Evolutionary conservation across 2,797 vertebrate genomes (phyloP).

Genomic region (Crax fasciolata): DNA sequence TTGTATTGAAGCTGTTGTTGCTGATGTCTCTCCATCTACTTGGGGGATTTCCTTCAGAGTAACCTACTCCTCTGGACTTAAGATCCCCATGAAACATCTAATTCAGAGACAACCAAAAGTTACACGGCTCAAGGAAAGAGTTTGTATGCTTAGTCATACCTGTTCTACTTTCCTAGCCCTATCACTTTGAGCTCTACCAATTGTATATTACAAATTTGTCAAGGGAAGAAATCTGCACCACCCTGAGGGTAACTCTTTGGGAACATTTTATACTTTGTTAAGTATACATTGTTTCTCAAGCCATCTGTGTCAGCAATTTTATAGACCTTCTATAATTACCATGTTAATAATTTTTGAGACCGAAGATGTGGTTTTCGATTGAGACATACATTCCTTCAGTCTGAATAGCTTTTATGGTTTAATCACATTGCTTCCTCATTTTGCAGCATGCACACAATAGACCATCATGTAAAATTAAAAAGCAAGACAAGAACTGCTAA

Average conservation of each 20-base stretch:
- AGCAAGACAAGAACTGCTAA: not conserved
- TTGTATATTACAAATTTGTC: not conserved
- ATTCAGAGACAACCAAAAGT: not conserved
- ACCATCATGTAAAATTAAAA: slow-evolving; percentile 45
- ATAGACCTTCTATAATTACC: not conserved
- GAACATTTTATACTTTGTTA: not conserved
- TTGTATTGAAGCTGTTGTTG: not conserved
- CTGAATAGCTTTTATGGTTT: slow-evolving; percentile 10
- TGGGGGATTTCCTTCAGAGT: not conserved
- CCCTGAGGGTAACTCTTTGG: not conserved
- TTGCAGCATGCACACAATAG: not conserved
- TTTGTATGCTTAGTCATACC: not conserved
- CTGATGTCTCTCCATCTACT: not conserved
- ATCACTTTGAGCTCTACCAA: slow-evolving; percentile 11
- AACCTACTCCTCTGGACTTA: not conserved
- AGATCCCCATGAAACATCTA: not conserved
- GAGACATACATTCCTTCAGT: slow-evolving; percentile 2
- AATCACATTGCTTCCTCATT: slow-evolving; percentile 41
- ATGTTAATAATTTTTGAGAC: not conserved
- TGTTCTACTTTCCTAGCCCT: slow-evolving; percentile 19
- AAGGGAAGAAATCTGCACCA: not conserved
- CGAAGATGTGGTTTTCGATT: not conserved
- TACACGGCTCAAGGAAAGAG: not conserved
- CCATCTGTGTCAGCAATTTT: not conserved
- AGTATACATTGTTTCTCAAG: not conserved